Conservation (phyloP, 2,888 invertebrate genomes). For the Ditula angustiorana region DNA sequence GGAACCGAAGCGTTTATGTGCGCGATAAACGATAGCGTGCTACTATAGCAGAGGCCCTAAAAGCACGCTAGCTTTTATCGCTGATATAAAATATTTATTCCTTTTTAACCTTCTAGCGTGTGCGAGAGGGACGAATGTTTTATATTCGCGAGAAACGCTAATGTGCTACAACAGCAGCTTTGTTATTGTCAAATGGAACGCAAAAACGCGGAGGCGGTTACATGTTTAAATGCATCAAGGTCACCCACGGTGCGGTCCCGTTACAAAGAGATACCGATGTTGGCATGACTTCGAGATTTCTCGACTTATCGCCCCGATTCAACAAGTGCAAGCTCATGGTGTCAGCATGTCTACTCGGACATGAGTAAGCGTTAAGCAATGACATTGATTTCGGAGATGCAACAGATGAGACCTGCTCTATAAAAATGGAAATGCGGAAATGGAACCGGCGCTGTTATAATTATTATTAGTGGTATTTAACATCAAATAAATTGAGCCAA, state of each 20-base stretch:
- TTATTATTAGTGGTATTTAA: not conserved
- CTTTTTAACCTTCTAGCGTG: too few species aligned
- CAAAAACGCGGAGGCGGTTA: constrained; percentile 17
- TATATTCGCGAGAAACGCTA: not conserved
- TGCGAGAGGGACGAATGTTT: not conserved
- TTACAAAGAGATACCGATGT: constrained; percentile 7
- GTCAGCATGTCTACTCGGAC: not conserved
- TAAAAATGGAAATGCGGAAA: constrained; percentile 26
- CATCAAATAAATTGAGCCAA: constrained; percentile 17
- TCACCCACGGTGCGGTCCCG: constrained; percentile 26
- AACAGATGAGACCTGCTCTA: constrained; percentile 14
- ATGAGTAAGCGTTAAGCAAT: constrained; percentile 1
- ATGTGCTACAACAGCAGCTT: too few species aligned
- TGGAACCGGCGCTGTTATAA: constrained; percentile 26
- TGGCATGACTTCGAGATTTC: constrained; percentile 13
- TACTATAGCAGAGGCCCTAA: too few species aligned
- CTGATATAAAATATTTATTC: too few species aligned
- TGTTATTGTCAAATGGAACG: constrained; percentile 10
- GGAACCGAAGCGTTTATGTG: too few species aligned
- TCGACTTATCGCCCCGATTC: constrained; percentile 10
- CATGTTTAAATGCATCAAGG: constrained; percentile 28
- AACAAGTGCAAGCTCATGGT: not conserved
- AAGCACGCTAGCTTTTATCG: too few species aligned
- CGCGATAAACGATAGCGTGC: too few species aligned
- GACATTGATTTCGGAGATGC: constrained; percentile 3